These are phyloP conservation scores for Noctua janthina DNA, from an alignment of 2,888 invertebrate species.

Conservation along the genomic window DNA sequence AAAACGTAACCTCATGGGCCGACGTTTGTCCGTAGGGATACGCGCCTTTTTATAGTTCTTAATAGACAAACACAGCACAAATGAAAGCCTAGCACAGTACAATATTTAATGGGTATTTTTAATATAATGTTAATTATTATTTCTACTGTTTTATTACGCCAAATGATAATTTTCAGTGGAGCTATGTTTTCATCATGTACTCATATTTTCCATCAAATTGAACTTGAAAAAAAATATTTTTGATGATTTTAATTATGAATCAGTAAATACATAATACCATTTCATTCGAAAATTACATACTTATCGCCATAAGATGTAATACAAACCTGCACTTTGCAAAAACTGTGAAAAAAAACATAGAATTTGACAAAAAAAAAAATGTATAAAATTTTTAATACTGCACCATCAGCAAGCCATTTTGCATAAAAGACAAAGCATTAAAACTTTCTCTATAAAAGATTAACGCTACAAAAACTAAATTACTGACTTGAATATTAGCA, in stretches of 20 bases:
- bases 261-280: too few species aligned
- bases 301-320: background rate
- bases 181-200: background rate
- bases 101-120: background rate
- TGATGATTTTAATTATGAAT: too few species aligned
- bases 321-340: background rate
- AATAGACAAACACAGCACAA: constrained; percentile 5
- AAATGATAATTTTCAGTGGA: background rate
- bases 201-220: background rate
- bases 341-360: background rate
- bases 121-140: background rate
- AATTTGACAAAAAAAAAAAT: too few species aligned
- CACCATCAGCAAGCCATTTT: background rate
- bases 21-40: too few species aligned
- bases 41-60: background rate
- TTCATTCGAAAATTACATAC: background rate
- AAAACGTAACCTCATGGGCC: background rate
- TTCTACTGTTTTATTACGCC: background rate
- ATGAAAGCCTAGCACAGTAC: background rate
- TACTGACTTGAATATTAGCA: constrained; percentile 73
- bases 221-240: too few species aligned
- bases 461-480: constrained; percentile 63
- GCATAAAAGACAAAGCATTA: background rate
- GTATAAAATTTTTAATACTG: background rate
- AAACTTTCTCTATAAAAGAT: constrained; percentile 56